Conservation (phyloP, 2,888 invertebrate genomes). For the Aphrophora alni region DNA sequence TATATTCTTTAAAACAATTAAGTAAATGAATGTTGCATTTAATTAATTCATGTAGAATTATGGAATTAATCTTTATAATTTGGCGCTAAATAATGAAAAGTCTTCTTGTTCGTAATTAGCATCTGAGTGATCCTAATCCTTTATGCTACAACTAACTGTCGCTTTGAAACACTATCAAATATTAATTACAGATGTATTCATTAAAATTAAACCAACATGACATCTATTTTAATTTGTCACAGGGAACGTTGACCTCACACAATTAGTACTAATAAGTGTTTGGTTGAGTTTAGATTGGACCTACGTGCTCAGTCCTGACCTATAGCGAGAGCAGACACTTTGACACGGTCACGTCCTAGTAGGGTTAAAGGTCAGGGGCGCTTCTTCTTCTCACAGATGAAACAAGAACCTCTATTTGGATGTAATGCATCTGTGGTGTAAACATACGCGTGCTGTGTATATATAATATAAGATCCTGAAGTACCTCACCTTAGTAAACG, state of each 20-base stretch:
- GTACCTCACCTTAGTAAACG: not conserved
- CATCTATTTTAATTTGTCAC: not conserved
- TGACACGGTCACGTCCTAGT: not conserved
- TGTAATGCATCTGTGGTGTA: not conserved
- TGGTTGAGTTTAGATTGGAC: not conserved
- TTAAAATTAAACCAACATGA: not conserved
- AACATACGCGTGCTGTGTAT: not conserved
- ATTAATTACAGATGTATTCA: no score
- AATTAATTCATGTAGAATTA: no score
- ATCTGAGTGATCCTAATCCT: no score
- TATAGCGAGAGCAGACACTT: not conserved
- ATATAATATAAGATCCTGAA: not conserved
- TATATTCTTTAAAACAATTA: no score
- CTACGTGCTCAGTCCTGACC: not conserved
- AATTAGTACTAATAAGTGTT: not conserved
- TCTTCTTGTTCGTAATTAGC: no score
- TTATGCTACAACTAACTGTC: no score
- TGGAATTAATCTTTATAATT: no score
- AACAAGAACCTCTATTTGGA: conserved; percentile 1
- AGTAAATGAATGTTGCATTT: no score
- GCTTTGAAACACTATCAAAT: no score
- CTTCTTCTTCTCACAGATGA: not conserved
- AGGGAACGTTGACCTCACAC: not conserved
- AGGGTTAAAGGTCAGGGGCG: not conserved
- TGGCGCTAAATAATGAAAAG: no score